Evolutionary conservation across 1,140 invertebrate species (phyloP), one percentile per base, ranked within the genome.

Genomic region (Pogonomyrmex barbatus): DNA sequence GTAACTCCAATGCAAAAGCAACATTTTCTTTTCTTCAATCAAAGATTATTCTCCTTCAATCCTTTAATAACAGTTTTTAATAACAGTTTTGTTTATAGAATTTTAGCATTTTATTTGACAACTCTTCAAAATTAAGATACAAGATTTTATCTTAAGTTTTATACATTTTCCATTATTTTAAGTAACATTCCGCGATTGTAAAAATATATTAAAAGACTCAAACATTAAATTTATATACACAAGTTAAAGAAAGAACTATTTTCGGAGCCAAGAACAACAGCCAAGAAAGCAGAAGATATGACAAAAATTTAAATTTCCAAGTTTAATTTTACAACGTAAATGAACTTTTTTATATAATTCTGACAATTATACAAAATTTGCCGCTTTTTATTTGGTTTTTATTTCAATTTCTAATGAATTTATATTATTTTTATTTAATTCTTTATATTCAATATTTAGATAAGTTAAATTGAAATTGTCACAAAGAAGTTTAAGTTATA

Each of bases 361-460:
- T 62, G 1, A 50, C 17, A 77, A 47, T 77, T 77, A 33, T 63
- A 30, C 42, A n/a, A 65, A 9, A 36, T 47, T 63, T 4, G 4
- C 2, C 24, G 56, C 54, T 62, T 77, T 60, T 47, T 9, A 47
- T 33, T 42, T 14, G 12, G 0, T 39, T 79, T 52, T 68, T 39
- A 50, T 36, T 67, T 30, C 39, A 45, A 67, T 67, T 67, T 5
- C 2, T 50, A 12, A 79, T 30, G 33, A 67, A 30, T 67, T 79
- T 77, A 47, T 47, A 47, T 65, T 33, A 1, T 5, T 30, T 33
- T 33, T 54, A 54, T 8, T 67, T 50, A 39, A 79, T n/a, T 81
- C 56, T 54, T 39, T 0, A 12, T 17, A 24, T 52, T 67, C 65
- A 39, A 67, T 39, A 67, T 17, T 0, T 14, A 12, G 12, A 36